Evolutionary conservation across 2,888 invertebrate genomes (phyloP).

Genomic region (Conus canariensis): DNA sequence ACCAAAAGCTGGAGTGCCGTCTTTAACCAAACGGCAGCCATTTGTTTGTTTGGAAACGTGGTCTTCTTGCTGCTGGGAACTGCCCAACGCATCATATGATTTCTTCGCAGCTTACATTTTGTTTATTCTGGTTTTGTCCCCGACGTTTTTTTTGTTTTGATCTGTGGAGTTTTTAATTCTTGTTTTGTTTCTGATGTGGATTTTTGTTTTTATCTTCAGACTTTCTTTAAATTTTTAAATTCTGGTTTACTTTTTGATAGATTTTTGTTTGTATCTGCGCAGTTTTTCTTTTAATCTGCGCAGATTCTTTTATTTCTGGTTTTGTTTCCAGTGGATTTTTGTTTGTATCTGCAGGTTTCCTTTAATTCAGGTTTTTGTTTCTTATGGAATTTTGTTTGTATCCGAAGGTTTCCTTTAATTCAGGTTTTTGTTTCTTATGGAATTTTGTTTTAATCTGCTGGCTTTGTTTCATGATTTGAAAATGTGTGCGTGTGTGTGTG

Average conservation of each 20-base stretch:
- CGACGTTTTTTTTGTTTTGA: neutral
- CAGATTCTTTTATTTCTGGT: neutral
- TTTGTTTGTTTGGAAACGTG: constrained; percentile 84
- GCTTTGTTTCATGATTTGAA: no score
- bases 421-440: no score
- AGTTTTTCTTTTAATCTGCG: neutral
- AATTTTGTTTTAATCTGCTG: no score
- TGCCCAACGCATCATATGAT: constrained; percentile 79
- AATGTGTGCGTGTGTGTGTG: no score
- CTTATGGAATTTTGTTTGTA: no score
- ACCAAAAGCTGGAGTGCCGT: constrained; percentile 86
- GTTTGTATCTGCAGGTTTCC: no score
- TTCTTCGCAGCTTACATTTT: neutral
- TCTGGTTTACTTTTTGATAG: no score
- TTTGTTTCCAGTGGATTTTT: no score
- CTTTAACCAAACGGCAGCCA: constrained; percentile 84
- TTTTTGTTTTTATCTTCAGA: no score
- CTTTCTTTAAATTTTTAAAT: no score
- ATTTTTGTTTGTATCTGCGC: no score
- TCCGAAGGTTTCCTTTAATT: neutral
- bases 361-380: neutral
- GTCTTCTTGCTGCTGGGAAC: constrained; percentile 81
- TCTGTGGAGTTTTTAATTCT: neutral
- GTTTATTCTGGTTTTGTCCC: neutral
- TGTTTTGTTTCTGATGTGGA: no score